Conservation (phyloP, 92 coral and sea anemone genomes). For the Siderastrea siderea region DNA sequence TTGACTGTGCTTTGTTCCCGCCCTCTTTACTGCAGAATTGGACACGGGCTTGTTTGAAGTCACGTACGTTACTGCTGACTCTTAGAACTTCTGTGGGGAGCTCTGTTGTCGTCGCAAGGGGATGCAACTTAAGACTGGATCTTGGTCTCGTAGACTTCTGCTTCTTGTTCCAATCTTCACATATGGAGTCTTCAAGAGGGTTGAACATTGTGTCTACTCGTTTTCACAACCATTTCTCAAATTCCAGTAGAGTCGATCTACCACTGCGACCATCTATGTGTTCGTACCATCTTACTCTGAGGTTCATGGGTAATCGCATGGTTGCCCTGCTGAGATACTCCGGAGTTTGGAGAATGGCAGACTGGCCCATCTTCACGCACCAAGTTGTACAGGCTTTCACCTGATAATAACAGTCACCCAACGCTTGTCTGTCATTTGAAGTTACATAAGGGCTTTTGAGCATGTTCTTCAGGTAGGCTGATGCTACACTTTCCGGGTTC, state of each 20-base stretch:
- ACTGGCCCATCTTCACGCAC: conserved; percentile 29
- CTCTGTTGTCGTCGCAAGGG: not conserved
- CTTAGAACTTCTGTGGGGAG: not conserved
- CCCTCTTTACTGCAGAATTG: not conserved
- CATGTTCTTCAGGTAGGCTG: conserved; percentile 38
- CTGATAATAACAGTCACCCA: conserved; percentile 23
- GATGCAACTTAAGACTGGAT: not conserved
- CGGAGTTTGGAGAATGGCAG: conserved; percentile 19
- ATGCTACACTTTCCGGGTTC: conserved; percentile 5
- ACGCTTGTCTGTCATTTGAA: conserved; percentile 8
- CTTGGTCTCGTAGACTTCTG: not conserved
- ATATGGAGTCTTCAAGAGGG: conserved; percentile 10
- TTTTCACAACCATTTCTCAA: not conserved
- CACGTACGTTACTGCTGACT: not conserved
- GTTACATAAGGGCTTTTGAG: conserved; percentile 14
- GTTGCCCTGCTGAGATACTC: conserved; percentile 34
- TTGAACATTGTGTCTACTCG: conserved; percentile 32
- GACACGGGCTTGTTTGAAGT: not conserved
- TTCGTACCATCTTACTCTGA: conserved; percentile 23
- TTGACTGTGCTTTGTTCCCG: not conserved
- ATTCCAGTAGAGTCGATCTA: not conserved
- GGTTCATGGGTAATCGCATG: conserved; percentile 3
- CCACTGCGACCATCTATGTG: conserved; percentile 11
- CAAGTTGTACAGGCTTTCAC: conserved; percentile 20
- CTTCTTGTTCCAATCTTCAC: conserved; percentile 29